A percentile compares a stretch with the other conserved stretches of the same genome.
These are phyloP conservation scores for Chloroceryle amazona DNA, from an alignment of 2,797 vertebrate genomes.

Conservation along the genomic window DNA sequence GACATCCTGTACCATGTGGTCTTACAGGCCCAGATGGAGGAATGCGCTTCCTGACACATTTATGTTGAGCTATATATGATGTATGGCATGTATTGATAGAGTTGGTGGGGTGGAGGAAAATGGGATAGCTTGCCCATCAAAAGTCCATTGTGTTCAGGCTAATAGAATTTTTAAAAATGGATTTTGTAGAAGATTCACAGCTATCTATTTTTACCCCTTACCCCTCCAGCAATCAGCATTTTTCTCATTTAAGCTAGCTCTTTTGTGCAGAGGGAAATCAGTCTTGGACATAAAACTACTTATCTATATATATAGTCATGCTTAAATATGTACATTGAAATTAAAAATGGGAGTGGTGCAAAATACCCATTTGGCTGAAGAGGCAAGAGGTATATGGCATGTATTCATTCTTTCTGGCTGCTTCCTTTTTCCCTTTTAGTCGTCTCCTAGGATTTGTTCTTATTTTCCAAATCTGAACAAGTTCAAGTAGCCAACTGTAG, in stretches of 20 bases:
- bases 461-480: not conserved
- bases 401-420: not conserved
- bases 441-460: not conserved
- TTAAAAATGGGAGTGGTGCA: not conserved
- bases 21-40: not conserved
- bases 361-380: not conserved
- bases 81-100: no score
- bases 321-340: not conserved
- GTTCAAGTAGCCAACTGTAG: not conserved
- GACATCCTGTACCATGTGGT: no score
- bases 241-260: not conserved
- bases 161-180: not conserved
- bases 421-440: not conserved
- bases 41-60: fast-evolving
- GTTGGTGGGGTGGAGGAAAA: not conserved
- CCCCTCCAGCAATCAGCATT: not conserved
- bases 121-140: not conserved
- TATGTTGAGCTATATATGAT: not conserved
- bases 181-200: not conserved
- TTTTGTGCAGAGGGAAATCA: not conserved
- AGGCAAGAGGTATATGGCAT: not conserved
- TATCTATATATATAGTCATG: not conserved
- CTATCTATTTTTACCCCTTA: not conserved
- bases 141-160: not conserved
- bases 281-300: not conserved